Percentiles rank a stretch among this genome's conserved stretches.
Evolutionary conservation across 2,113 vertebrate species (phyloP).

Genomic region (Pelusios castaneus): DNA sequence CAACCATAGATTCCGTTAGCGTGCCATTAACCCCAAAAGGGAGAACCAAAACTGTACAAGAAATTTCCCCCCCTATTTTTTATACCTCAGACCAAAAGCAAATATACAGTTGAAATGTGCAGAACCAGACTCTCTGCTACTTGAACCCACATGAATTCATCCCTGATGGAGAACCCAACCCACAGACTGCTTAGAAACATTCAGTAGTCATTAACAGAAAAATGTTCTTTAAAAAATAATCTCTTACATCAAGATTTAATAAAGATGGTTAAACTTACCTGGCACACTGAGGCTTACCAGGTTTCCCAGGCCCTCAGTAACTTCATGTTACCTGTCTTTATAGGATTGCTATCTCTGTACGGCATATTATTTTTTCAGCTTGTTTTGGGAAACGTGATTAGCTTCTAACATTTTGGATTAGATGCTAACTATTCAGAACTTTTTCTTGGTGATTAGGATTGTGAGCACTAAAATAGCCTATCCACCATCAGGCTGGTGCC

Average conservation of each 20-base stretch:
- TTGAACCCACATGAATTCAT: neutral
- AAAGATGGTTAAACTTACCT: neutral
- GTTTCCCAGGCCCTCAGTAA: neutral
- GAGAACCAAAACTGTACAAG: neutral
- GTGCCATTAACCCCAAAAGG: neutral
- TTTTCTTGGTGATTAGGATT: neutral
- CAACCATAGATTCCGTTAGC: neutral
- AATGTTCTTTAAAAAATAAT: neutral
- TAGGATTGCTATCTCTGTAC: neutral
- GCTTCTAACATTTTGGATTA: neutral
- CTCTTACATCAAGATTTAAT: neutral
- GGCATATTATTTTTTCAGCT: neutral
- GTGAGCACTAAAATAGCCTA: conserved; percentile 34
- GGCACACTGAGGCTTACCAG: neutral
- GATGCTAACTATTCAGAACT: neutral
- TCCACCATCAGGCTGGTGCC: neutral
- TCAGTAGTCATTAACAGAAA: neutral
- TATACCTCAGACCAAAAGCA: neutral
- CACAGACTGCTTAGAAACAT: neutral
- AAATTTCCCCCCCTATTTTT: neutral
- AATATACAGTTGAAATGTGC: rapidly evolving
- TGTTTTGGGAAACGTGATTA: neutral
- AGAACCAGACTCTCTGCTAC: neutral
- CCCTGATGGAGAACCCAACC: neutral
- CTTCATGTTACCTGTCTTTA: neutral